Conservation (phyloP, 2,888 invertebrate species). For the Eulithis prunata region DNA sequence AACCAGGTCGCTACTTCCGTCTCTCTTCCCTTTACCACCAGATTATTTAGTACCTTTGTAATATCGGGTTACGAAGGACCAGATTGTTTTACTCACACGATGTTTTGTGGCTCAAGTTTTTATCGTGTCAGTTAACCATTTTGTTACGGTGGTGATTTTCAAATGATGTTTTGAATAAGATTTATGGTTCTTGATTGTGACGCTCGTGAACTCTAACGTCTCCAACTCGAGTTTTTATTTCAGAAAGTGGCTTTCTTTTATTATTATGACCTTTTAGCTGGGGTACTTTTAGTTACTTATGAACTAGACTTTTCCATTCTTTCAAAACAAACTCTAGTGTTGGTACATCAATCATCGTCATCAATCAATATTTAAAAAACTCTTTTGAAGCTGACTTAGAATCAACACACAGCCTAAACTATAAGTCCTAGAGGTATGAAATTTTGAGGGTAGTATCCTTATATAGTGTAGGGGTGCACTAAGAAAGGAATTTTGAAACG, state of each 20-base stretch:
- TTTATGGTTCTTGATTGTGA: conserved; percentile 19
- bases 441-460: too few species aligned
- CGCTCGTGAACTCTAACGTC: not conserved
- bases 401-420: too few species aligned
- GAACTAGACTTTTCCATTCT: not conserved
- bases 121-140: conserved; percentile 23
- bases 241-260: not conserved
- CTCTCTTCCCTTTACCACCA: conserved; percentile 39
- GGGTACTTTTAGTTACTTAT: not conserved
- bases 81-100: conserved; percentile 28
- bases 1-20: conserved; percentile 57
- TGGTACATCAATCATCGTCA: too few species aligned
- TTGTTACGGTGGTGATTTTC: conserved; percentile 13
- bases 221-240: not conserved
- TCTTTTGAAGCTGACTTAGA: too few species aligned
- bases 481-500: too few species aligned
- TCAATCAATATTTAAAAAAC: too few species aligned
- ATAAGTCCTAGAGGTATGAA: too few species aligned
- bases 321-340: too few species aligned
- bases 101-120: conserved; percentile 24
- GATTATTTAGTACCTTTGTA: conserved; percentile 41
- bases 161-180: conserved; percentile 19
- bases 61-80: conserved; percentile 36
- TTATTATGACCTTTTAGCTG: not conserved
- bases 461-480: too few species aligned